A percentile compares a stretch with the other conserved stretches of the same genome.
Conservation (phyloP, 2,797 vertebrate species). For the Pitangus sulphuratus region DNA sequence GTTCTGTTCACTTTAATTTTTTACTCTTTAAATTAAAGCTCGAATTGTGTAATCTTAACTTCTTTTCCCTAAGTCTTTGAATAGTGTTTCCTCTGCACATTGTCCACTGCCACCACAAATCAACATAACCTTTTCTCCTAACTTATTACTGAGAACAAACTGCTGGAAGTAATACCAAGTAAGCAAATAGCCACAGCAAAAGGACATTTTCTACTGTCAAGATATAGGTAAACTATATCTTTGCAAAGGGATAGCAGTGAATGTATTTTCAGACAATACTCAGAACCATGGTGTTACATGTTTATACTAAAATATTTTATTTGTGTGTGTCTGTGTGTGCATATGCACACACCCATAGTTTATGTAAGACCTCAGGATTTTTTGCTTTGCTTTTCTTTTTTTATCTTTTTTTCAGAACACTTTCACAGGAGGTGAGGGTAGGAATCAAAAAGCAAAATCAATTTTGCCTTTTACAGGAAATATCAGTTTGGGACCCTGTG, state of each 20-base stretch:
- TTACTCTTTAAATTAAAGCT: neutral
- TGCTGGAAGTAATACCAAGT: neutral
- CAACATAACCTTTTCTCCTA: neutral
- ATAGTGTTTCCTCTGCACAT: neutral
- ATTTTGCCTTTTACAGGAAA: conserved; percentile 23
- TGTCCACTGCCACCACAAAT: neutral
- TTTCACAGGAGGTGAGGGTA: neutral
- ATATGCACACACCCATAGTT: neutral
- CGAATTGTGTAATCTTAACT: neutral
- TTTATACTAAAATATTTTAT: neutral
- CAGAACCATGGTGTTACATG: rapidly evolving
- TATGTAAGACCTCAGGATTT: neutral
- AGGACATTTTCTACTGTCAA: neutral
- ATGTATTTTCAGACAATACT: neutral
- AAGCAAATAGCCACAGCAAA: neutral
- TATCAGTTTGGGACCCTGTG: neutral
- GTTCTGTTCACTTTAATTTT: neutral
- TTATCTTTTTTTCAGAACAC: neutral
- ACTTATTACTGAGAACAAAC: neutral
- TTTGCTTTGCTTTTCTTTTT: neutral
- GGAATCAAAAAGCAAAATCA: neutral
- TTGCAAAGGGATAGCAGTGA: neutral
- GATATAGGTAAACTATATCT: neutral
- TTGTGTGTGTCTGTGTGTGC: neutral
- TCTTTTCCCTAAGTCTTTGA: neutral